phyloP scores from a whole-genome alignment of 2,888 invertebrate genomes.

The Lepidocyrtoides sp. region DNA sequence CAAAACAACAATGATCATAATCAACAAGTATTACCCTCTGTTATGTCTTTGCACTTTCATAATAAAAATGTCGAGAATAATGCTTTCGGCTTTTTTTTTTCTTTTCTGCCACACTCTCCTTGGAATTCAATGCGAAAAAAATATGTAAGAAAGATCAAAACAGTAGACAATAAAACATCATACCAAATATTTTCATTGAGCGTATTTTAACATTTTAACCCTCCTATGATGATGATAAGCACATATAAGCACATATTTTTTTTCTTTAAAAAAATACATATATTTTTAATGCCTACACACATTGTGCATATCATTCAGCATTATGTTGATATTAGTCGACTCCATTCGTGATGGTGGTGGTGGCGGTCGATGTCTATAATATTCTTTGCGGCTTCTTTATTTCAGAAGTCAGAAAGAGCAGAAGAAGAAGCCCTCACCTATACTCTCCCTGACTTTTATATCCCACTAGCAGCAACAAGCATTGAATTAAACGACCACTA shows the following conservation, averaged over 20 bases:
- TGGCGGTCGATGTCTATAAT: background rate
- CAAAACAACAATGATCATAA: conserved; percentile 53
- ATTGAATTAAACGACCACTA: background rate
- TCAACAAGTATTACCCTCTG: conserved; percentile 8
- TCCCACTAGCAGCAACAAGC: background rate
- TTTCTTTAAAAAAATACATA: background rate
- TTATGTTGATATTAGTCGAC: conserved; percentile 29
- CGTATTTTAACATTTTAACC: background rate
- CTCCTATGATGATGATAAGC: background rate
- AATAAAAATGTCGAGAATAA: conserved; percentile 45
- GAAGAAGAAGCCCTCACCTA: conserved; percentile 17
- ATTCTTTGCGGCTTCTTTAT: conserved; percentile 30
- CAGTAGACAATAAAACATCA: conserved; percentile 6
- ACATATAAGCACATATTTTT: background rate
- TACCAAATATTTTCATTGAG: conserved; percentile 20
- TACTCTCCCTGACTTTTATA: conserved; percentile 5
- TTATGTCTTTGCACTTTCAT: conserved; percentile 41
- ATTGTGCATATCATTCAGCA: conserved; percentile 45
- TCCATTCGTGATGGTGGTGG: conserved; percentile 21
- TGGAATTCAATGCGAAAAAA: conserved; percentile 4
- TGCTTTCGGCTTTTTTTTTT: conserved; percentile 34
- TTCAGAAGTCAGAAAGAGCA: background rate
- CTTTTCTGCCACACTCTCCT: background rate
- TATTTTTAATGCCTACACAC: background rate
- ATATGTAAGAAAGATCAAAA: background rate